Evolutionary conservation across 2,888 invertebrate genomes (phyloP).

Genomic region (Ligdia adustata): DNA sequence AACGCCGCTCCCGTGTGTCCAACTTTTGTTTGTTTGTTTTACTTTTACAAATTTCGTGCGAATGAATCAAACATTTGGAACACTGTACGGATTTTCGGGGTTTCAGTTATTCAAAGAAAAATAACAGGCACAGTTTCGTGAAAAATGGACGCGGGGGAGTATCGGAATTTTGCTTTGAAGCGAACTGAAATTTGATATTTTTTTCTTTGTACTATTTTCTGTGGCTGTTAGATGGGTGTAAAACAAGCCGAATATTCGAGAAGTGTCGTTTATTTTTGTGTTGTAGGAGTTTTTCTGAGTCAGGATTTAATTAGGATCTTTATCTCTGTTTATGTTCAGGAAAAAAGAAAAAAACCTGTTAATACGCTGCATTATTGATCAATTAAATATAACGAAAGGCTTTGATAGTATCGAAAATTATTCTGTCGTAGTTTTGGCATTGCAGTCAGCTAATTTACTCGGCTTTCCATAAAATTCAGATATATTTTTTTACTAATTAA

Average conservation of each 20-base stretch:
- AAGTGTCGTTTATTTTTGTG: neutral
- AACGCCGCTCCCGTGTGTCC: too few species aligned
- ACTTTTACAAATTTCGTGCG: slow-evolving; percentile 13
- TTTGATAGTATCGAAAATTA: too few species aligned
- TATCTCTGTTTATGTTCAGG: too few species aligned
- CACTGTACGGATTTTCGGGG: slow-evolving; percentile 15
- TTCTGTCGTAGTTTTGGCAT: too few species aligned
- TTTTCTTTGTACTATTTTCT: slow-evolving; percentile 1
- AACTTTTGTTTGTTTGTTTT: slow-evolving; percentile 19
- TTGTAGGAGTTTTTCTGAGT: too few species aligned
- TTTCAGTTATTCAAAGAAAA: slow-evolving; percentile 14
- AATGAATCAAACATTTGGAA: slow-evolving; percentile 5
- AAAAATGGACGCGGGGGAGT: slow-evolving; percentile 4
- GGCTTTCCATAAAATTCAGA: too few species aligned
- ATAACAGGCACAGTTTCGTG: slow-evolving; percentile 4
- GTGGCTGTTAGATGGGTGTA: neutral
- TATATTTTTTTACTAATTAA: too few species aligned
- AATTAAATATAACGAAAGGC: too few species aligned
- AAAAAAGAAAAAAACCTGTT: too few species aligned
- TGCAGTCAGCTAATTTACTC: too few species aligned
- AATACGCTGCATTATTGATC: too few species aligned
- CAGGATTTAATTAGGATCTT: too few species aligned
- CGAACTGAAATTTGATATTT: slow-evolving; percentile 2
- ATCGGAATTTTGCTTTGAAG: slow-evolving; percentile 8
- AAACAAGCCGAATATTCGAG: neutral